A percentile compares a stretch with the other conserved stretches of the same genome.
Conservation (phyloP, 2,797 vertebrate species). For the Intellagama lesueurii region DNA sequence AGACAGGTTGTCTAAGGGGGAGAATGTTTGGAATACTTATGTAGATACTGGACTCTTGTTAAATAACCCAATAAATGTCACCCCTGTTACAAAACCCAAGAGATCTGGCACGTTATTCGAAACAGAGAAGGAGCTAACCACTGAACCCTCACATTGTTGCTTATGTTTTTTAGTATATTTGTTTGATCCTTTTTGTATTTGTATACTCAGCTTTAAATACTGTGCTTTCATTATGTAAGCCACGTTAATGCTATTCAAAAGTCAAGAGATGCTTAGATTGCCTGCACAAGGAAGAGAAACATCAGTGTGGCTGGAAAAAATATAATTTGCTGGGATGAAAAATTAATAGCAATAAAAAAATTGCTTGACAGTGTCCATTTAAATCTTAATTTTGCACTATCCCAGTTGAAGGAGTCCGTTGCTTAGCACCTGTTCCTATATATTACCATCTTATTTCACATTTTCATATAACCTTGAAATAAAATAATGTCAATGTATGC, state of each 20-base stretch:
- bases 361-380: slow-evolving; percentile 63
- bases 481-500: slow-evolving; percentile 70
- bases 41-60: no score
- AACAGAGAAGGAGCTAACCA: no score
- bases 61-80: no score
- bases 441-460: slow-evolving; percentile 61
- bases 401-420: slow-evolving; percentile 43
- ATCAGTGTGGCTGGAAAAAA: slow-evolving; percentile 47
- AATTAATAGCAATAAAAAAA: slow-evolving; percentile 71
- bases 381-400: slow-evolving; percentile 65
- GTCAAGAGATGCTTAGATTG: slow-evolving; percentile 10
- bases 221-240: no score
- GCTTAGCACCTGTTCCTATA: slow-evolving; percentile 58
- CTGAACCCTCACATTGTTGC: no score
- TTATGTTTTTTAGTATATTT: no score
- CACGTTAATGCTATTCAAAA: slow-evolving; percentile 50
- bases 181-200: no score
- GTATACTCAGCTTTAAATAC: no score
- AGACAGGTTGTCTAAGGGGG: no score
- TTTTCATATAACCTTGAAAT: slow-evolving; percentile 76
- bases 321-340: slow-evolving; percentile 65
- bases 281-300: slow-evolving; percentile 33
- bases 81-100: no score
- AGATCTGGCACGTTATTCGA: no score
- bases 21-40: no score